Evolutionary conservation across 1,140 invertebrate genomes (phyloP).

Genomic region (Drosophila pachea): DNA sequence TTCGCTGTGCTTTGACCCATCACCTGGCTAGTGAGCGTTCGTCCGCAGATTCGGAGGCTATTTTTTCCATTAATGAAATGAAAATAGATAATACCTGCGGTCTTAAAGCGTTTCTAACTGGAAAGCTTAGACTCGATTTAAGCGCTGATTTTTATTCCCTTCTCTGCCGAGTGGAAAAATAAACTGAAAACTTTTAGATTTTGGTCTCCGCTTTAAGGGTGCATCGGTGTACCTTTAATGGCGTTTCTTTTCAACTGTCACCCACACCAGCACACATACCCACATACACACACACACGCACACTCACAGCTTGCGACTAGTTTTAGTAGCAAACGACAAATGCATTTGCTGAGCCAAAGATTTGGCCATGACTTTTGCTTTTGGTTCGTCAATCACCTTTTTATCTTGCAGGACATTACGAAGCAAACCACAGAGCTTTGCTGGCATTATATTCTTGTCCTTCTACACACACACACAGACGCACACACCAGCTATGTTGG

Average conservation of each 20-base stretch:
- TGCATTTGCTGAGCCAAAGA: conserved; percentile 68
- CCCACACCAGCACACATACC: not conserved
- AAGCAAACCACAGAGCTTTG: conserved; percentile 54
- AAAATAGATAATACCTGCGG: conserved; percentile 63
- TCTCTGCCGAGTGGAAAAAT: not conserved
- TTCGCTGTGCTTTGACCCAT: conserved; percentile 13
- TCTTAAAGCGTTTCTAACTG: conserved; percentile 37
- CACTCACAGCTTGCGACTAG: not conserved
- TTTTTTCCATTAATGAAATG: conserved; percentile 76
- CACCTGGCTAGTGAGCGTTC: conserved; percentile 6
- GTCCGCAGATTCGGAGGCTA: conserved; percentile 39
- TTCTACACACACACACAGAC: no score
- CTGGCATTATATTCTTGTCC: conserved; percentile 55
- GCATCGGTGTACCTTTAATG: conserved; percentile 22
- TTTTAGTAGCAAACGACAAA: conserved; percentile 49
- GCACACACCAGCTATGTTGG: not conserved
- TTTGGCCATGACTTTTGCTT: conserved; percentile 76
- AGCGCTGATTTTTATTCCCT: not conserved
- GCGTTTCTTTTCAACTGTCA: not conserved
- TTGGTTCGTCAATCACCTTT: conserved; percentile 74
- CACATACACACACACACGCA: conserved; percentile 3
- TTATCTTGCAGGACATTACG: conserved; percentile 72
- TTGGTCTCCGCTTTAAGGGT: conserved; percentile 2
- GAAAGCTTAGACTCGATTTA: conserved; percentile 4
- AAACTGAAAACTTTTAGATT: conserved; percentile 10